Conservation (phyloP, 2,888 invertebrate species). For the Notodromas monacha region DNA sequence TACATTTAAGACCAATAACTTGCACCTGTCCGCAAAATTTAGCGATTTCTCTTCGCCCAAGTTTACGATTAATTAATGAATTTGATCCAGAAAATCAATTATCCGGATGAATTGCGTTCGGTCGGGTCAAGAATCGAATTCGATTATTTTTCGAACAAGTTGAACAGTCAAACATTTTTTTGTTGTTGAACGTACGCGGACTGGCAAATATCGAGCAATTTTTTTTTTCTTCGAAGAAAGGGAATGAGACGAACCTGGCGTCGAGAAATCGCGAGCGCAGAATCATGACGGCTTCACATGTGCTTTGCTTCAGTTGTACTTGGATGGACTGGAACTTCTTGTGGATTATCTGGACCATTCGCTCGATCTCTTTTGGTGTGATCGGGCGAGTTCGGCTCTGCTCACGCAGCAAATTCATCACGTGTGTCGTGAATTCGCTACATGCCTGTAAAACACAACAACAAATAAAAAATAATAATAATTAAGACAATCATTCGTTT, state of each 20-base stretch:
- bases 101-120: no score
- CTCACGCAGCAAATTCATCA: slow-evolving; percentile 81
- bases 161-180: not conserved
- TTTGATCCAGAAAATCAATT: no score
- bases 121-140: slow-evolving; percentile 9
- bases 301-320: slow-evolving; percentile 82
- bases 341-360: slow-evolving; percentile 94
- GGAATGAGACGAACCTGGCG: slow-evolving; percentile 29
- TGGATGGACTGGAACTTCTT: slow-evolving; percentile 82
- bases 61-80: no score
- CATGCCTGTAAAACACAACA: no score
- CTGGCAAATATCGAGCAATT: slow-evolving; percentile 4
- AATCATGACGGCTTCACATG: slow-evolving; percentile 98
- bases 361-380: slow-evolving; percentile 88
- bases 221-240: not conserved
- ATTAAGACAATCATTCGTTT: no score
- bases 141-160: no score
- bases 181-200: not conserved
- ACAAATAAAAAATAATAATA: no score
- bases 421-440: slow-evolving; percentile 99
- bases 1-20: no score
- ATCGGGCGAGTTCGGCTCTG: slow-evolving; percentile 91
- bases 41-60: no score
- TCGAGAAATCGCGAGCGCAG: slow-evolving; percentile 46
- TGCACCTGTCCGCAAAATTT: no score